Conservation (phyloP, 2,797 vertebrate genomes). For the Tokudaia tokunoshimensis region DNA sequence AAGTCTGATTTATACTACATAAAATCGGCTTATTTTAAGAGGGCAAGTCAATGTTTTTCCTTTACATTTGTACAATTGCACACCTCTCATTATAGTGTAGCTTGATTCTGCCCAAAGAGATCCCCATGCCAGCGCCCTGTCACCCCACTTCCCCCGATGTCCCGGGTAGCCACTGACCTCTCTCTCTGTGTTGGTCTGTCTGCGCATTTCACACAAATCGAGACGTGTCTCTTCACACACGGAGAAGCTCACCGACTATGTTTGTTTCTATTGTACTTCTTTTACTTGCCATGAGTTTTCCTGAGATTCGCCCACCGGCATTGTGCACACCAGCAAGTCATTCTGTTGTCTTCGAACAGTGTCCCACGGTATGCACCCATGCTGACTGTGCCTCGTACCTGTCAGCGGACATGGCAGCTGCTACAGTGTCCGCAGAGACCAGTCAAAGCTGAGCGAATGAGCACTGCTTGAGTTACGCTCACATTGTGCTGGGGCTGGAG, state of each 20-base stretch:
- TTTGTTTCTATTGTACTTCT: neutral
- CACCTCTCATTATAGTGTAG: neutral
- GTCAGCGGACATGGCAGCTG: neutral
- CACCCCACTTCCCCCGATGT: neutral
- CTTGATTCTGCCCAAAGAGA: neutral
- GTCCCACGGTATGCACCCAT: neutral
- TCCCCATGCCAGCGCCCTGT: too few species aligned
- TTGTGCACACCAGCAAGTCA: too few species aligned
- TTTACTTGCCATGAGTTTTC: neutral
- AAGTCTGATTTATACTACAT: slow-evolving; percentile 2
- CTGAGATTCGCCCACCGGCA: neutral
- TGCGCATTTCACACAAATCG: neutral
- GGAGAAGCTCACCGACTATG: neutral
- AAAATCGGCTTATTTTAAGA: slow-evolving; percentile 21
- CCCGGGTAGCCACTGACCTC: neutral
- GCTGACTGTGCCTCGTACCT: neutral
- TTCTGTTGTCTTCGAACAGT: neutral
- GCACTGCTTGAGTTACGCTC: neutral
- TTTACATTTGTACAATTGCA: slow-evolving; percentile 29
- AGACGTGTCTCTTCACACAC: neutral
- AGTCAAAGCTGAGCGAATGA: neutral
- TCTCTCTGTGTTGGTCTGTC: neutral
- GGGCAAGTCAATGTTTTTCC: neutral
- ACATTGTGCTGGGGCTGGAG: neutral
- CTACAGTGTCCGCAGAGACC: neutral